Conservation (phyloP, 2,888 invertebrate genomes). For the Baccha elongata region DNA sequence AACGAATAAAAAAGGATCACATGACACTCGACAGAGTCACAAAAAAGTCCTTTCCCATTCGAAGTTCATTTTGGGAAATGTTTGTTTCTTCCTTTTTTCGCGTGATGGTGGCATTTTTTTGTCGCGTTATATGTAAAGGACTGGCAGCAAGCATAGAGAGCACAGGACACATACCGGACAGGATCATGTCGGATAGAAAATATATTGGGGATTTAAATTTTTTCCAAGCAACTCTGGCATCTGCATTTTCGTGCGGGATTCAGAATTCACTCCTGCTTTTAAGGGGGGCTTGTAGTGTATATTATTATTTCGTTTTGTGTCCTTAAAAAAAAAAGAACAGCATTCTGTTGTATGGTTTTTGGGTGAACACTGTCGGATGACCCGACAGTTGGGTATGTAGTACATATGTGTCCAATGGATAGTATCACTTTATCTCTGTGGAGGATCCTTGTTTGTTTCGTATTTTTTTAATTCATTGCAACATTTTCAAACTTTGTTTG, state of each 20-base stretch:
- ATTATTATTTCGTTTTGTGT: conserved; percentile 65
- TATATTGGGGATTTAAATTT: conserved; percentile 70
- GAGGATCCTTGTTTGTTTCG: conserved; percentile 22
- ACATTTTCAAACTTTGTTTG: conserved; percentile 1
- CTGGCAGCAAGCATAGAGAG: conserved; percentile 43
- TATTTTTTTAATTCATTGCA: conserved; percentile 4
- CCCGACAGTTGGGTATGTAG: conserved; percentile 34
- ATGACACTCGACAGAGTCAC: conserved; percentile 52
- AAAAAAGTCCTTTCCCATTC: conserved; percentile 43
- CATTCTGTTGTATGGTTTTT: conserved; percentile 11
- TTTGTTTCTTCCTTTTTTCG: conserved; percentile 37
- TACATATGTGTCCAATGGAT: conserved; percentile 60
- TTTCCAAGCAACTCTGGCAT: conserved; percentile 21
- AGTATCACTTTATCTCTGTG: conserved; percentile 62
- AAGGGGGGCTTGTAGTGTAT: conserved; percentile 38
- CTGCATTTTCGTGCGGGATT: conserved; percentile 46
- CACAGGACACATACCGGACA: conserved; percentile 69
- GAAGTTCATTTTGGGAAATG: conserved; percentile 65
- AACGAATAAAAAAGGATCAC: conserved; percentile 48
- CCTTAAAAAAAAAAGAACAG: conserved; percentile 10
- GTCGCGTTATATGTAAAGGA: conserved; percentile 38
- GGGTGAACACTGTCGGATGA: conserved; percentile 35
- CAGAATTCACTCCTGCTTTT: conserved; percentile 18
- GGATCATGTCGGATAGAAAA: conserved; percentile 73
- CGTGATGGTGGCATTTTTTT: conserved; percentile 19